A percentile compares a stretch with the other conserved stretches of the same genome.
Conservation (phyloP, 2,797 vertebrate species). For the Urophycis tenuis region DNA sequence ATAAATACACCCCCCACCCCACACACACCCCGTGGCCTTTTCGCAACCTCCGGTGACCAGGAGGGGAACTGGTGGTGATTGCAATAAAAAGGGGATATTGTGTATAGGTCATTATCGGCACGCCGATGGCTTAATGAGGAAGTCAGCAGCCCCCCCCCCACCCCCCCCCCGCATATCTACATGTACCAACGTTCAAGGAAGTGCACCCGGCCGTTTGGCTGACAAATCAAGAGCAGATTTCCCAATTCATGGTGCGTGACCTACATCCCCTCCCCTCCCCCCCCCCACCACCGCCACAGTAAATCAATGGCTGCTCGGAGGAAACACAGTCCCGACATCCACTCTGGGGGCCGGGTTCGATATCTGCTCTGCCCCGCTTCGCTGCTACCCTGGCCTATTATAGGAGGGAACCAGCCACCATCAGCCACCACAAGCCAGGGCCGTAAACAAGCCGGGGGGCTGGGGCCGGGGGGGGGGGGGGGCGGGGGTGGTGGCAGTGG, state of each 20-base stretch:
- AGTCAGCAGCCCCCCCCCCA: neutral
- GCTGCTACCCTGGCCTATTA: conserved; percentile 57
- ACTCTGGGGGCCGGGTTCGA: conserved; percentile 48
- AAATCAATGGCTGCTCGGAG: conserved; percentile 45
- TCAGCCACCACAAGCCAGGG: conserved; percentile 44
- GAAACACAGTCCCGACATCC: conserved; percentile 41
- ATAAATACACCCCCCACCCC: conserved; percentile 36
- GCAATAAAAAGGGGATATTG: neutral
- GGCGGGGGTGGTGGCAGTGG: conserved; percentile 50
- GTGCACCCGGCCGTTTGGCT: conserved; percentile 28
- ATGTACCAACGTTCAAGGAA: neutral
- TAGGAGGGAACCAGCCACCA: conserved; percentile 54
- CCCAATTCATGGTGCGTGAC: conserved; percentile 29
- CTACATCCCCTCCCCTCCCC: neutral
- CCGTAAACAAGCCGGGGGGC: conserved; percentile 58
- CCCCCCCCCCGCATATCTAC: neutral
- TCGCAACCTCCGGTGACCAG: conserved; percentile 21
- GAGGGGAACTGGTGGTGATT: neutral
- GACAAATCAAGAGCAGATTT: conserved; percentile 41
- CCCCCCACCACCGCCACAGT: conserved; percentile 17
- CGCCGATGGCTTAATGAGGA: neutral
- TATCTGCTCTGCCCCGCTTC: conserved; percentile 46
- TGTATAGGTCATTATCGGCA: neutral
- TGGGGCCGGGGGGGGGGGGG: neutral
- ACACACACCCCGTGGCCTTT: conserved; percentile 33